Base-by-base conservation (phyloP, 2,113 vertebrate genomes). In the Mobula hypostoma region DNA sequence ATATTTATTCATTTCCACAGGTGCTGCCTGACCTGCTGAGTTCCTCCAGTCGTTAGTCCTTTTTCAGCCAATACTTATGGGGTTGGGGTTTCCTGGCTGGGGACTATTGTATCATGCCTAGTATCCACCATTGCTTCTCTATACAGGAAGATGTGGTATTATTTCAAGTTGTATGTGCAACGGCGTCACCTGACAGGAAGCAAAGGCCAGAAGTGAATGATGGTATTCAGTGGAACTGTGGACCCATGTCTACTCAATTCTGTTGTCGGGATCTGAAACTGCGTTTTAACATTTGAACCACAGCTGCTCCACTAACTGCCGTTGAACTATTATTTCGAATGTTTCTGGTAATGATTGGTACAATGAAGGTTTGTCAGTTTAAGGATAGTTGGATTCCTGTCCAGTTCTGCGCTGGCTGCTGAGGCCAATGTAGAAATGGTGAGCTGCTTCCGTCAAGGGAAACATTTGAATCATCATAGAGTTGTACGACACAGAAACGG, bases 181-280 rank as follows among this genome's bases (percentile, higher is more conserved):
- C 32, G 15, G 29, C 4, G 85, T 90, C 61, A 90, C 6, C 61
- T 90, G 85, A 90, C 85, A 87, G 83, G 83, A 87, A 87, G 56
- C 58, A 63, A 90, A n/a, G 14, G 61, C 15, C 32, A 32, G 66
- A 32, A 19, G 85, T 32, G 27, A 32, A 36, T 32, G 15, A 8
- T 90, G 85, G 85, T 66, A 66, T 19, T 90, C 32, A 8, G 6
- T 90, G 63, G 61, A 32, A n/a, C 15, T 32, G n/a, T 61, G n/a
- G n/a, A 36, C n/a, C 29, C 61, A 66, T 90, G 29, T 68, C 14
- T n/a, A n/a, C 1, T 19, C 29, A 32, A 32, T 5, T 90, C 85
- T 90, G 1, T 90, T 14, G 15, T 19, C n/a, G 19, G 56, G 29
- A n/a, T 66, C 14, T 66, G 29, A 27, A 27, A 24, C 36, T n/a